Evolutionary conservation across 2,797 vertebrate genomes (phyloP).

Genomic region (Danio tinwini): DNA sequence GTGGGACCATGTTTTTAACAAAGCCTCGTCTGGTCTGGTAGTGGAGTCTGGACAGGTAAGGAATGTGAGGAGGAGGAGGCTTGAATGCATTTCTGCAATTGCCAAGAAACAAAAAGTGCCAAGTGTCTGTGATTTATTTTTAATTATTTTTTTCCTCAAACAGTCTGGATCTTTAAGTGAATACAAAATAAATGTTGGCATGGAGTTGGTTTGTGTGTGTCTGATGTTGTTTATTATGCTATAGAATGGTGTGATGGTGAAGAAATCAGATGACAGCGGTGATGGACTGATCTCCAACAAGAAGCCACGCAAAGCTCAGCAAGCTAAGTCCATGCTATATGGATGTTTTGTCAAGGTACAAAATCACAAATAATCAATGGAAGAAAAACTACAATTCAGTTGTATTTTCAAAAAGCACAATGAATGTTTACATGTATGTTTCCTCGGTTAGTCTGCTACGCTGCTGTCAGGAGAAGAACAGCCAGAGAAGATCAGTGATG

Average conservation of each 20-base stretch:
- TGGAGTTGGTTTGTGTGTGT: neutral
- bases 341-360: conserved; percentile 91
- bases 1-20: conserved; percentile 96
- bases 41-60: conserved; percentile 82
- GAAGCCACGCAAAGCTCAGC: conserved; percentile 76
- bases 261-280: conserved; percentile 63
- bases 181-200: no score
- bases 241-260: conserved; percentile 83
- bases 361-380: neutral
- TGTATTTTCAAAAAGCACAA: no score
- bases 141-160: no score
- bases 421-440: neutral
- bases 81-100: neutral
- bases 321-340: conserved; percentile 78
- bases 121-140: no score
- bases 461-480: conserved; percentile 81
- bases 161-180: no score
- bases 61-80: neutral
- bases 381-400: neutral
- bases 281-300: conserved; percentile 77
- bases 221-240: conserved; percentile 18
- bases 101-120: no score
- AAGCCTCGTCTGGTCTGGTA: conserved; percentile 84
- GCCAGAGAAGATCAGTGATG: conserved; percentile 57
- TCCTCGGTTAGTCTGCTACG: conserved; percentile 77